Conservation (phyloP, 2,888 invertebrate species). For the Allygus modestus region DNA sequence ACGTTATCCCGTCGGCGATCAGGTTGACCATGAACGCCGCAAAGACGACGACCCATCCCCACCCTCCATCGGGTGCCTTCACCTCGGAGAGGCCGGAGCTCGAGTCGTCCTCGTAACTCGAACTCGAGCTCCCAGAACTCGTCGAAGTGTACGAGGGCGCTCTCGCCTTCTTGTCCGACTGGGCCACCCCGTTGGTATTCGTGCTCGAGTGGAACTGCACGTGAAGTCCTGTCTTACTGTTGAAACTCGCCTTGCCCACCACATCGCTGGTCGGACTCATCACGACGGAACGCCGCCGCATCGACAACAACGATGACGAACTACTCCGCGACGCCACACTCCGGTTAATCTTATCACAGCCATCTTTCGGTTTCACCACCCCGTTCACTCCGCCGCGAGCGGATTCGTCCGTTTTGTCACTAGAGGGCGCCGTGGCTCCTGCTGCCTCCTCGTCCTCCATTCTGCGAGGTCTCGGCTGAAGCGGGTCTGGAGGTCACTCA, state of each 20-base stretch:
- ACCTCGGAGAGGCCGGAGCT: conserved; percentile 82
- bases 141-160: conserved; percentile 56
- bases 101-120: conserved; percentile 79
- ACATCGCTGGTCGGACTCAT: conserved; percentile 67
- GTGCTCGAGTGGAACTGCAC: conserved; percentile 63
- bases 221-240: conserved; percentile 57
- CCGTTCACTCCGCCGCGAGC: conserved; percentile 56
- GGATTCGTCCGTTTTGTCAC: conserved; percentile 53
- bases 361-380: conserved; percentile 26
- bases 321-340: conserved; percentile 20
- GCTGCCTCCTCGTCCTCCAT: conserved; percentile 62
- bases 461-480: conserved; percentile 60
- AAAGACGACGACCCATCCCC: conserved; percentile 95
- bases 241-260: conserved; percentile 4
- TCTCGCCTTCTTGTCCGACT: conserved; percentile 60
- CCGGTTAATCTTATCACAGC: conserved; percentile 48
- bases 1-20: conserved; percentile 95
- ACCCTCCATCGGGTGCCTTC: conserved; percentile 91
- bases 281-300: conserved; percentile 65
- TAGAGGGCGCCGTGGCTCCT: neutral
- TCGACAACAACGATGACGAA: conserved; percentile 51
- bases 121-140: conserved; percentile 64
- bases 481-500: conserved; percentile 62
- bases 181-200: conserved; percentile 62
- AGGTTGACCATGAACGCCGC: conserved; percentile 93